A percentile compares a stretch with the other conserved stretches of the same genome.
These are phyloP conservation scores for Hyaena hyaena DNA, from an alignment of 2,113 vertebrate genomes.

Conservation along the genomic window DNA sequence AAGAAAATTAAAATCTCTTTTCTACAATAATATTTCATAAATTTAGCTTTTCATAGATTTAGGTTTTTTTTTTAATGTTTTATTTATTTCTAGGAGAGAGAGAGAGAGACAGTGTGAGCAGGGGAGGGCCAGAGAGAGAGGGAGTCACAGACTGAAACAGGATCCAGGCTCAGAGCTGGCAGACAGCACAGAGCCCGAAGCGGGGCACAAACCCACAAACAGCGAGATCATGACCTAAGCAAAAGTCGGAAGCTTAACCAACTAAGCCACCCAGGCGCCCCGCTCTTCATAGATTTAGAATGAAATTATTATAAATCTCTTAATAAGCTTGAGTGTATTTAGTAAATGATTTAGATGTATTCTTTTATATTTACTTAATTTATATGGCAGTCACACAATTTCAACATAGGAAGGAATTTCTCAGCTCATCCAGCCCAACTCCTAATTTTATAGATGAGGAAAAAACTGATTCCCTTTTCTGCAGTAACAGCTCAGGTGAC, in stretches of 20 bases:
- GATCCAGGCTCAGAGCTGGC: no score
- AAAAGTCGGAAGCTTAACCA: no score
- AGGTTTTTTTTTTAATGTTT: no score
- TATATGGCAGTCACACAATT: background rate
- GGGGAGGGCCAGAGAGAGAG: no score
- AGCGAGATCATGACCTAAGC: no score
- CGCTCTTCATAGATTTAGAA: background rate
- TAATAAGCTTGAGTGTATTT: background rate
- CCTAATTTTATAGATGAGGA: background rate
- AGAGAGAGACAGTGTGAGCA: no score
- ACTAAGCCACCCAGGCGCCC: no score
- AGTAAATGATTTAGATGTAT: slow-evolving; percentile 26
- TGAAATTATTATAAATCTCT: slow-evolving; percentile 2
- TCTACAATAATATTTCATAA: background rate
- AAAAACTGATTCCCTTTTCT: background rate
- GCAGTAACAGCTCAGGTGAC: background rate
- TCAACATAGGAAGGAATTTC: background rate
- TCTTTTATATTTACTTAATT: slow-evolving; percentile 4
- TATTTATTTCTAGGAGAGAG: no score
- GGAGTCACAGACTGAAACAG: no score
- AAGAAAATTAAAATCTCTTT: background rate
- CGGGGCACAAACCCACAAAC: no score
- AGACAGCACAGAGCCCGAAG: no score
- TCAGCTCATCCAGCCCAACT: background rate
- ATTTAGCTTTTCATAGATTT: slow-evolving; percentile 17